Percentiles rank a stretch among this genome's conserved stretches.
Evolutionary conservation across 2,888 invertebrate genomes (phyloP).

Genomic region (Unio delphinus): DNA sequence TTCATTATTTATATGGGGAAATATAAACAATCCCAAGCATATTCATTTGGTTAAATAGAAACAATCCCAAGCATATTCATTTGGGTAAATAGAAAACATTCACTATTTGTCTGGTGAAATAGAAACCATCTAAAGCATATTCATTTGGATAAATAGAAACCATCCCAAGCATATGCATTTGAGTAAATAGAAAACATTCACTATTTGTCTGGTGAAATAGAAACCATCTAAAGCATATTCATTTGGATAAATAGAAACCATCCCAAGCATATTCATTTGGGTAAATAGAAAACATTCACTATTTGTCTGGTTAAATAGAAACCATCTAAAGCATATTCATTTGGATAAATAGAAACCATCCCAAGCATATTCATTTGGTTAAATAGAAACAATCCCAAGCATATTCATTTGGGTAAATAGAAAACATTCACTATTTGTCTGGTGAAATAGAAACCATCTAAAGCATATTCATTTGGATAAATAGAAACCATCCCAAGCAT

Average conservation of each 20-base stretch:
- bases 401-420: slow-evolving; percentile 70
- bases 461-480: too few relatives aligned
- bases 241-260: too few relatives aligned
- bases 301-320: too few relatives aligned
- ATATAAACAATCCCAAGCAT: slow-evolving; percentile 57
- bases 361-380: slow-evolving; percentile 70
- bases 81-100: slow-evolving; percentile 65
- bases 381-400: slow-evolving; percentile 55
- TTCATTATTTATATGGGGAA: slow-evolving; percentile 69
- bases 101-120: slow-evolving; percentile 71
- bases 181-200: too few relatives aligned
- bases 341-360: slow-evolving; percentile 63
- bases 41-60: slow-evolving; percentile 69
- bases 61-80: slow-evolving; percentile 66
- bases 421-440: too few relatives aligned
- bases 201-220: too few relatives aligned
- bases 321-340: too few relatives aligned
- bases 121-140: slow-evolving; percentile 56
- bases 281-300: too few relatives aligned
- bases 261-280: too few relatives aligned
- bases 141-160: slow-evolving; percentile 51
- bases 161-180: slow-evolving; percentile 65
- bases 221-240: too few relatives aligned
- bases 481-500: too few relatives aligned
- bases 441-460: slow-evolving; percentile 56